Evolutionary conservation across 2,888 invertebrate genomes (phyloP).

Genomic region (Meiosimyza platycephala): DNA sequence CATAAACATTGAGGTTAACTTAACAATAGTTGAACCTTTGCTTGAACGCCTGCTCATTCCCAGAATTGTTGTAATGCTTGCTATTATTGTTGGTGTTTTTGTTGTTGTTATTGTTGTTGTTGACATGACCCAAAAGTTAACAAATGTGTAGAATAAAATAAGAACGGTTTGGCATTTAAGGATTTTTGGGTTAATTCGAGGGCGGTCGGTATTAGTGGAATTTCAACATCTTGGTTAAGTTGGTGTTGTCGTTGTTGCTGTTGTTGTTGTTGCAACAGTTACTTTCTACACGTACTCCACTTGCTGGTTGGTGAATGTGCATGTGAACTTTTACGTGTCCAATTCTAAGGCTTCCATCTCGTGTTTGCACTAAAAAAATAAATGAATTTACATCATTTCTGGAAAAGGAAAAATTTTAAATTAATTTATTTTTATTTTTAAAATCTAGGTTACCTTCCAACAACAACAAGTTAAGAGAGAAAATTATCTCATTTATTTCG

Average conservation of each 20-base stretch:
- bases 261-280: not conserved
- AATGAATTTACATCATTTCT: too few species aligned
- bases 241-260: slow-evolving; percentile 1
- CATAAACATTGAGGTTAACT: slow-evolving; percentile 45
- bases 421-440: too few species aligned
- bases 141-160: slow-evolving; percentile 2
- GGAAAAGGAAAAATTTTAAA: too few species aligned
- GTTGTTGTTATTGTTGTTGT: slow-evolving; percentile 24
- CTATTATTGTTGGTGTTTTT: slow-evolving; percentile 13
- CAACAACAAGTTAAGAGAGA: too few species aligned
- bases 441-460: too few species aligned
- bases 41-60: slow-evolving; percentile 18
- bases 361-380: too few species aligned
- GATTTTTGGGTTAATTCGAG: slow-evolving; percentile 30
- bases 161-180: not conserved
- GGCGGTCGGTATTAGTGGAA: slow-evolving; percentile 14
- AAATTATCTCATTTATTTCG: too few species aligned
- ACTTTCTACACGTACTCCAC: not conserved
- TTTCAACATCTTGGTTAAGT: slow-evolving; percentile 10
- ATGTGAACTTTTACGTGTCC: too few species aligned
- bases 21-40: slow-evolving; percentile 45
- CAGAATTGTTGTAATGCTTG: slow-evolving; percentile 9
- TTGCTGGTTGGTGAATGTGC: not conserved
- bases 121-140: slow-evolving; percentile 23
- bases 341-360: too few species aligned